Evolutionary conservation across 1,140 invertebrate species (phyloP), one percentile per base, ranked within the genome.

Genomic region (Cataglyphis hispanica): DNA sequence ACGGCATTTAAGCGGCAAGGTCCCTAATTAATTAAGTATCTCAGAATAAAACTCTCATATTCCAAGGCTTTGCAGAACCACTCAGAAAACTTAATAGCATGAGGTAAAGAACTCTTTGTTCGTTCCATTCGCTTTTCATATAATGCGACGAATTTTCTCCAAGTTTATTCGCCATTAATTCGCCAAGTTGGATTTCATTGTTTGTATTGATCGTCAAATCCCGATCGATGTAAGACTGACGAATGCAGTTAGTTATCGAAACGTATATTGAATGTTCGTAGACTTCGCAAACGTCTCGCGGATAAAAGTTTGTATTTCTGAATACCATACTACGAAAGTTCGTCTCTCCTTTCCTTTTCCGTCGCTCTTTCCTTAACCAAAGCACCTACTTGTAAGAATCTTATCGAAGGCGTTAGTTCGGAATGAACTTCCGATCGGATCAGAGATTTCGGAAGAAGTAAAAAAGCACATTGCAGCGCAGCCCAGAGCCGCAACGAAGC

Each of bases 341-440:
- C 64, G 58, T 8, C 40, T 60, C 50, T 11, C 34, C 69, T 58
- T 64, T 6, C 50, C 43, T 53, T 43, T 53, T 46, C 66, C 25
- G 16, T 19, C n/a, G 1, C 4, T 46, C 56, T 19, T 63, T 46
- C 50, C 53, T 46, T 46, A 4, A 40, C 10, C 56, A 11, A 22
- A 58, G 40, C 64, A 58, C 72, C 70, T 60, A 27, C 27, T 50
- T 27, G 67, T 61, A 69, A 86, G 43, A 27, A 50, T 77, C 66
- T 84, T 74, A 86, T 84, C 86, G 60, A 72, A 67, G 58, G 37
- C 34, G 67, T 67, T 88, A 85, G 46, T 80, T 27, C 27, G 34
- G 27, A 89, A 85, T 72, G 80, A 89, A 88, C 87, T 87, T 75
- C 34, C 63, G 63, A 69, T 80, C 72, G 74, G 43, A 85, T 88